phyloP scores from a whole-genome alignment of 2,888 invertebrate genomes.

The Caenorhabditis sp. region DNA sequence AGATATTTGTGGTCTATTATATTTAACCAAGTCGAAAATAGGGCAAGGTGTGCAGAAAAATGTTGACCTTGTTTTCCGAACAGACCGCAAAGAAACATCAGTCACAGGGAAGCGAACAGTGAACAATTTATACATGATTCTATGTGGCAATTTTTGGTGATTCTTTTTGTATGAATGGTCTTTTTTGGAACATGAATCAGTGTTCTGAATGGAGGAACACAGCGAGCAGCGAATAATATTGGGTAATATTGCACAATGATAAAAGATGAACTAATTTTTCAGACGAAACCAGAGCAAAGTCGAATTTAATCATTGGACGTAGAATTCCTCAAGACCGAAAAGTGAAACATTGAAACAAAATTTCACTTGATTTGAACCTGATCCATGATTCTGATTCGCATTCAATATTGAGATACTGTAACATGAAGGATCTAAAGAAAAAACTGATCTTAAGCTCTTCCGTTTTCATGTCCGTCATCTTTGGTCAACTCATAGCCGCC shows the following conservation, averaged over 20 bases:
- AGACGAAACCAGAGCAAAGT: no score
- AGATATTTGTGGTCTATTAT: background rate
- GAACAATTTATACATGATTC: background rate
- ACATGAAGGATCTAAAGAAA: no score
- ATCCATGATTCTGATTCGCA: no score
- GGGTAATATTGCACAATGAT: background rate
- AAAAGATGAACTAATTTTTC: no score
- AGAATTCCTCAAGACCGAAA: no score
- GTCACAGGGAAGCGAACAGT: conserved; percentile 16
- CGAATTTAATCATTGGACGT: no score
- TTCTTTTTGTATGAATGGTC: background rate
- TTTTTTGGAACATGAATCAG: no score
- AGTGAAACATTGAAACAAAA: no score
- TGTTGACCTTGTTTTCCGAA: background rate
- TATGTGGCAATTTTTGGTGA: conserved; percentile 1
- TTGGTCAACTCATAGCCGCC: background rate
- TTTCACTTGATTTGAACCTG: no score
- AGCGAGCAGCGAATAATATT: no score
- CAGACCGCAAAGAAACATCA: background rate
- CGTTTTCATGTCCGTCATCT: background rate
- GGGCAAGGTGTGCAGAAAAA: background rate
- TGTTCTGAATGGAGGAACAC: background rate
- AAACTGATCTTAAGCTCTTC: background rate
- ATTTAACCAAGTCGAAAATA: conserved; percentile 1
- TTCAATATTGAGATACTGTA: no score